Conservation (phyloP, 2,888 invertebrate genomes). For the Coelopa pilipes region DNA sequence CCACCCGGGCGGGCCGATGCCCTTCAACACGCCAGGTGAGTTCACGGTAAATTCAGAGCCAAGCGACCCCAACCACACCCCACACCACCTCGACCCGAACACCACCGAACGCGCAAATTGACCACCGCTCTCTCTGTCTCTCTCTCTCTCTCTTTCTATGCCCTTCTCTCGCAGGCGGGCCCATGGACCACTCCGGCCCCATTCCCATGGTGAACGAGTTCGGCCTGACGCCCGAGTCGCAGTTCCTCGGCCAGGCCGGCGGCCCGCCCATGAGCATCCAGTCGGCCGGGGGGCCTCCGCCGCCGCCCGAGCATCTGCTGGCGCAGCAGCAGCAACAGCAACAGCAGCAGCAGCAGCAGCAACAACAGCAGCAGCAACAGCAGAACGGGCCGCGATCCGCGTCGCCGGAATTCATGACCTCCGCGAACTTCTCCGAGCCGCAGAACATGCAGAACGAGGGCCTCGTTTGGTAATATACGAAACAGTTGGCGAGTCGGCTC, state of each 20-base stretch:
- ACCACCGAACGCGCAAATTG: too few species aligned
- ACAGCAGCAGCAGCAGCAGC: conserved; percentile 56
- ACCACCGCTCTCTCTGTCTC: not conserved
- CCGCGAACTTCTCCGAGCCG: conserved; percentile 74
- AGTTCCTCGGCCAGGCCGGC: conserved; percentile 68
- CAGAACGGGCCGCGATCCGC: conserved; percentile 75
- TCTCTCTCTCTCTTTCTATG: not conserved
- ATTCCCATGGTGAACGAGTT: conserved; percentile 82
- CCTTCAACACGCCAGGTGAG: conserved; percentile 80
- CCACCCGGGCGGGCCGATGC: conserved; percentile 80
- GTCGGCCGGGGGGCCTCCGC: conserved; percentile 68
- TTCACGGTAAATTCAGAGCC: not conserved
- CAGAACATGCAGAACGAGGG: conserved; percentile 80
- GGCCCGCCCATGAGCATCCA: conserved; percentile 66
- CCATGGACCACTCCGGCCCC: conserved; percentile 77
- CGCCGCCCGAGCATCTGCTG: conserved; percentile 72
- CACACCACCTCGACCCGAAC: too few species aligned
- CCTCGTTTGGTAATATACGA: conserved; percentile 76
- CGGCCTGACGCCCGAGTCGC: conserved; percentile 75
- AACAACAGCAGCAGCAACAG: conserved; percentile 54
- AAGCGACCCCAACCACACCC: too few species aligned
- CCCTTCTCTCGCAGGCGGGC: conserved; percentile 71
- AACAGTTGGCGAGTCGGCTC: conserved; percentile 66
- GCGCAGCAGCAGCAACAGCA: conserved; percentile 54
- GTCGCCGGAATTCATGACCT: conserved; percentile 78